A percentile compares a stretch with the other conserved stretches of the same genome.
These are phyloP conservation scores for Montipora capricornis DNA, from an alignment of 64 coral and sea anemone genomes.

Conservation along the genomic window DNA sequence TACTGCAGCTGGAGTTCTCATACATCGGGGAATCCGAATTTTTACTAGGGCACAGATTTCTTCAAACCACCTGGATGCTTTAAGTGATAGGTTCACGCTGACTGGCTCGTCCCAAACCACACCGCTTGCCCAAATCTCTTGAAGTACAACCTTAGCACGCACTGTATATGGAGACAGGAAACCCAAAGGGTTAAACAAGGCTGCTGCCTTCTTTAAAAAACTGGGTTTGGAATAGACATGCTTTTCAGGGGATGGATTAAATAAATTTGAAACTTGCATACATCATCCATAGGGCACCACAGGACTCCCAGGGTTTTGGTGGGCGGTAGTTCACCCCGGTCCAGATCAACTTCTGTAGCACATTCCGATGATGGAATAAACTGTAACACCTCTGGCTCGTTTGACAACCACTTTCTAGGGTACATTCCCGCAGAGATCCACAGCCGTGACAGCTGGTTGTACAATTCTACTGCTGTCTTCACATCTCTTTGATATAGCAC, in stretches of 20 bases:
- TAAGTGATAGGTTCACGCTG: too few relatives aligned
- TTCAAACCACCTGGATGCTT: neutral
- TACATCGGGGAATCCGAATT: slow-evolving; percentile 27
- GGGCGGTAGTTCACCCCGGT: neutral
- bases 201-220: slow-evolving; percentile 56
- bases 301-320: neutral
- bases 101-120: slow-evolving; percentile 27
- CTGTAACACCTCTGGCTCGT: neutral
- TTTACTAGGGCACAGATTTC: neutral
- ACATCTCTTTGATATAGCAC: neutral
- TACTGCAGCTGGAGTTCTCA: neutral
- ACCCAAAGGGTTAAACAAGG: slow-evolving; percentile 69
- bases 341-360: neutral
- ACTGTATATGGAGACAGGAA: slow-evolving; percentile 62
- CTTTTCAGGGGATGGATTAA: neutral
- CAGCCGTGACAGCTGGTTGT: neutral
- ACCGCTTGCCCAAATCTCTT: slow-evolving; percentile 45
- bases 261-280: neutral
- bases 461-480: slow-evolving; percentile 22
- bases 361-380: neutral
- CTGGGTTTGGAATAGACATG: slow-evolving; percentile 19
- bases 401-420: slow-evolving; percentile 23
- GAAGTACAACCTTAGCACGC: slow-evolving; percentile 42
- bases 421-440: slow-evolving; percentile 15
- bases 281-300: neutral